A percentile compares a stretch with the other conserved stretches of the same genome.
Conservation (phyloP, 2,113 vertebrate genomes). For the Pionites leucogaster region DNA sequence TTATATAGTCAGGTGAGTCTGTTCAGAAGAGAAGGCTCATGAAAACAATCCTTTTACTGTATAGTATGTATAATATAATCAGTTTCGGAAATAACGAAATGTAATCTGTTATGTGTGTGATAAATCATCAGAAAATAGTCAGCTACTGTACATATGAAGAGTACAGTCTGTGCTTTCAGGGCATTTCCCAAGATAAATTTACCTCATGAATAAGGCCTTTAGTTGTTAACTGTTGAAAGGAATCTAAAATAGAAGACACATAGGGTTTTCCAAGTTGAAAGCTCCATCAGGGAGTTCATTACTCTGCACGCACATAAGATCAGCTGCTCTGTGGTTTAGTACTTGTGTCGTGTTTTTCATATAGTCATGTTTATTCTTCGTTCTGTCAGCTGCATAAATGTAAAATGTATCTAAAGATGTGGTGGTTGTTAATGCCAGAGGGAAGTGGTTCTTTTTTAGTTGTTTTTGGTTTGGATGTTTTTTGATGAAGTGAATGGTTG, state of each 20-base stretch:
- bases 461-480: background rate
- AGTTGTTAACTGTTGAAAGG: slow-evolving; percentile 42
- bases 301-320: background rate
- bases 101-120: slow-evolving; percentile 21
- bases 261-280: slow-evolving; percentile 26
- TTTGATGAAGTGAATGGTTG: background rate
- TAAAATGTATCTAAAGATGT: background rate
- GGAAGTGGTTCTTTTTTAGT: background rate
- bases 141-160: slow-evolving; percentile 32
- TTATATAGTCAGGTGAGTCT: background rate
- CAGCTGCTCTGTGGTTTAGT: background rate
- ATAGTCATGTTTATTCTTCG: background rate
- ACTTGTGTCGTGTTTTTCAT: background rate
- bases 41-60: background rate
- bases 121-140: slow-evolving; percentile 60
- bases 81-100: background rate
- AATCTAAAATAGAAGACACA: slow-evolving; percentile 20
- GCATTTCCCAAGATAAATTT: slow-evolving; percentile 66
- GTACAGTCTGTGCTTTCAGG: slow-evolving; percentile 61
- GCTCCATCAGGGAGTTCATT: slow-evolving; percentile 5
- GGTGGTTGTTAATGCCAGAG: background rate
- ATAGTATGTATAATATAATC: background rate
- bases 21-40: background rate
- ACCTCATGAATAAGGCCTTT: slow-evolving; percentile 54
- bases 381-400: slow-evolving; percentile 52